Conservation (phyloP, 2,113 vertebrate genomes). For the Oophaga pumilio region DNA sequence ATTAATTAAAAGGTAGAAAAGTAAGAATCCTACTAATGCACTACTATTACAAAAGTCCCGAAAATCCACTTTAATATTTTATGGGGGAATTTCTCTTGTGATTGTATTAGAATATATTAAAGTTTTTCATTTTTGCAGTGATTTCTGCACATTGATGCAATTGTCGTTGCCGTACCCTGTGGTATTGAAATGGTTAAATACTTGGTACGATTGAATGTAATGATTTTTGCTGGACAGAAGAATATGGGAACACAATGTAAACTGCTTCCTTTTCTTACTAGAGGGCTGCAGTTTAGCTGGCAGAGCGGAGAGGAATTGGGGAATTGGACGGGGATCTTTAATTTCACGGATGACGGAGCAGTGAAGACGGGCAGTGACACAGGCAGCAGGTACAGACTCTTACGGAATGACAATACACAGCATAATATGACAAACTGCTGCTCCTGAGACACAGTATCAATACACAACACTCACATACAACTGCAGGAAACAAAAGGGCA, state of each 20-base stretch:
- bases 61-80: no score
- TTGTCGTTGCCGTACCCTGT: background rate
- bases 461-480: background rate
- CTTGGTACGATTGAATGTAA: background rate
- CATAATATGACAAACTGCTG: background rate
- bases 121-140: background rate
- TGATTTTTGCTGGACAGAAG: background rate
- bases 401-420: constrained; percentile 59
- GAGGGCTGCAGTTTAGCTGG: constrained; percentile 97
- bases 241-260: constrained; percentile 72
- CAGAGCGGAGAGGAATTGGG: constrained; percentile 94
- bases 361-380: constrained; percentile 91
- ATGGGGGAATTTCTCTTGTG: no score
- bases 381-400: constrained; percentile 93
- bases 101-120: background rate
- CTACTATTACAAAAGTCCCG: no score
- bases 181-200: background rate
- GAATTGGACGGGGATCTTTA: constrained; percentile 96
- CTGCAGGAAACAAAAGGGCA: background rate
- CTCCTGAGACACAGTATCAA: background rate
- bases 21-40: no score
- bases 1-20: no score
- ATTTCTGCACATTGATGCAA: background rate
- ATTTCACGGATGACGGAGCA: constrained; percentile 92
- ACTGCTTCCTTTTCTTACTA: constrained; percentile 96